These are phyloP conservation scores for Spheniscus mendiculus DNA, from an alignment of 2,113 vertebrate species.

Conservation along the genomic window DNA sequence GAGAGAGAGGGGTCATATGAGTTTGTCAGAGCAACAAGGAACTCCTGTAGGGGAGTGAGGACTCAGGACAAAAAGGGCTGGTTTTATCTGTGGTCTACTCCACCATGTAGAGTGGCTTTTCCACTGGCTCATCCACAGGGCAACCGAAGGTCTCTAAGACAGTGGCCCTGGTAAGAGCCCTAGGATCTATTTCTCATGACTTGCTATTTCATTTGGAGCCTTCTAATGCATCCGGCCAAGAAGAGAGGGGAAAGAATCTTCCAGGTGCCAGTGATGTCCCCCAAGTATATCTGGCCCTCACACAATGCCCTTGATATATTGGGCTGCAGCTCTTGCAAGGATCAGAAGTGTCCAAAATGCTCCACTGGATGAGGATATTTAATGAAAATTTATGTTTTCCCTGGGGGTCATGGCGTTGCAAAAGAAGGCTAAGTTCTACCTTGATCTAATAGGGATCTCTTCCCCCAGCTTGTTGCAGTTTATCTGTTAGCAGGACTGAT, in stretches of 20 bases:
- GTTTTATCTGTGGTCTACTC: background rate
- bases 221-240: background rate
- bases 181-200: background rate
- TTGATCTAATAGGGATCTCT: background rate
- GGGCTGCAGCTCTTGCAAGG: background rate
- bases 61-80: background rate
- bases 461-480: background rate
- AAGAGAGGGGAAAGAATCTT: background rate
- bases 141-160: background rate
- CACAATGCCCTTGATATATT: background rate
- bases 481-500: background rate
- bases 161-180: background rate
- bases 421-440: background rate
- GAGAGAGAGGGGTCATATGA: background rate
- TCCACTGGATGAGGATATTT: background rate
- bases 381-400: background rate
- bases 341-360: background rate
- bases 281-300: background rate
- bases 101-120: background rate
- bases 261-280: background rate
- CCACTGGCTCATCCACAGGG: background rate
- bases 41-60: background rate
- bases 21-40: background rate
- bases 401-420: background rate
- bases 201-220: background rate